phyloP scores from a whole-genome alignment of 2,113 vertebrate species.

The Trematomus loennbergii region DNA sequence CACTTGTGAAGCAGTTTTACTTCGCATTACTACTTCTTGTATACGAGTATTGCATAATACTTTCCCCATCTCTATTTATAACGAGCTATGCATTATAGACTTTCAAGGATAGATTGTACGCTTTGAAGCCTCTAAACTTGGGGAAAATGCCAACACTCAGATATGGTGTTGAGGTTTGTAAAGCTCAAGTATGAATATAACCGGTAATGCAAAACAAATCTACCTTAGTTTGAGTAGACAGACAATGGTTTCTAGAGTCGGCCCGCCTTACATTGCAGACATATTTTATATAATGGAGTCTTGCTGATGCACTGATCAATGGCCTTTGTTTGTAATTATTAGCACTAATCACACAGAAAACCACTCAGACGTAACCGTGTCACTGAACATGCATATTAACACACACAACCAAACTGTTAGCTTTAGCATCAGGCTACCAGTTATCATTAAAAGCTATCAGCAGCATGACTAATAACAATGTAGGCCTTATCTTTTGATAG shows the following conservation, averaged over 20 bases:
- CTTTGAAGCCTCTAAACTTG: neutral
- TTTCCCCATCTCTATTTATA: neutral
- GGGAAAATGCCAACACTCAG: neutral
- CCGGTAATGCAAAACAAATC: neutral
- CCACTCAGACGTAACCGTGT: no score
- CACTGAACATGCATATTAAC: neutral
- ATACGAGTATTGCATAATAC: neutral
- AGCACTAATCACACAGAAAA: neutral
- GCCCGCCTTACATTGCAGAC: slow-evolving; percentile 1
- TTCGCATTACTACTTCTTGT: neutral
- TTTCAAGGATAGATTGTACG: no score
- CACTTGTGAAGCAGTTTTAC: neutral
- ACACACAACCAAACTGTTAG: neutral
- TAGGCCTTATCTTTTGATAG: slow-evolving; percentile 35
- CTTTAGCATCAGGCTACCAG: neutral
- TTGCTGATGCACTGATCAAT: neutral
- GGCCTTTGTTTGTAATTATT: neutral
- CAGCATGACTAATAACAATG: slow-evolving; percentile 14
- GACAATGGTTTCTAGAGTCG: neutral
- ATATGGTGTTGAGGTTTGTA: neutral
- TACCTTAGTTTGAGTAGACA: neutral
- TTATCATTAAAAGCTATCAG: neutral
- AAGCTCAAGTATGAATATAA: neutral
- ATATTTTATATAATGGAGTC: slow-evolving; percentile 9
- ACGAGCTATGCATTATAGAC: neutral